Base-by-base conservation (phyloP, 2,797 vertebrate genomes). In the Apogon hyalosoma region DNA sequence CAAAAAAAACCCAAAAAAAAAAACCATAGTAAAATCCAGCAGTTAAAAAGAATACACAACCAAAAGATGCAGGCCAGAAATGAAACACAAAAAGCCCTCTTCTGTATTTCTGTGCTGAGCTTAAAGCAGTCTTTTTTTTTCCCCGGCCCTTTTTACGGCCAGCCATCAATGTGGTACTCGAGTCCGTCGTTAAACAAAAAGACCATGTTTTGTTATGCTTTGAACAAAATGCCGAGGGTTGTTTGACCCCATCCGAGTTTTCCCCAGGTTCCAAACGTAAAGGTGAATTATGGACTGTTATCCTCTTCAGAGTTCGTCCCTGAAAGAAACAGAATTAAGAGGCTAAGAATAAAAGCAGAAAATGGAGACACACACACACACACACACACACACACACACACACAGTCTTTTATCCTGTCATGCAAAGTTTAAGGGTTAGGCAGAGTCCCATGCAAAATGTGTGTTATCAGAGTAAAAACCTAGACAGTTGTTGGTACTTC, bases 241-340 rank as follows among this genome's bases (percentile, higher is more conserved):
- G 71, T 70, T 63, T 69, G 64, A 92, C 90, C 90, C 90, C 91
- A 14, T 92, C 94, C 93, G 86, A 91, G 90, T 93, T 90, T 87
- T 92, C 91, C 94, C 92, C 93, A 87, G 93, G 92, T 90, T 86
- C 74, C 73, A 72, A 84, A 88, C 78, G 76, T 77, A 90, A 88
- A 89, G 73, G 83, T 87, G 87, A 73, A 91, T 92, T 90, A 94
- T 90, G 92, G 92, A 92, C 90, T 85, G 92, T 92, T 90, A 91
- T 93, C 90, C 89, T 94, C 93, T 95, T 98, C 95, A 99, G 85
- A 99, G 95, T 96, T 98, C 98, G 94, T 99, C 97, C 95, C 98
- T 99, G 93, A 9, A 78, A 84, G 66, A 55, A 82, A 90, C 63
- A 81, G 73, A 81, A 69, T 69, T 12, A 36, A 12, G 51, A 52